Percentiles rank a stretch among this genome's conserved stretches.
phyloP scores from a whole-genome alignment of 2,797 vertebrate species.

The Apogon talboti region DNA sequence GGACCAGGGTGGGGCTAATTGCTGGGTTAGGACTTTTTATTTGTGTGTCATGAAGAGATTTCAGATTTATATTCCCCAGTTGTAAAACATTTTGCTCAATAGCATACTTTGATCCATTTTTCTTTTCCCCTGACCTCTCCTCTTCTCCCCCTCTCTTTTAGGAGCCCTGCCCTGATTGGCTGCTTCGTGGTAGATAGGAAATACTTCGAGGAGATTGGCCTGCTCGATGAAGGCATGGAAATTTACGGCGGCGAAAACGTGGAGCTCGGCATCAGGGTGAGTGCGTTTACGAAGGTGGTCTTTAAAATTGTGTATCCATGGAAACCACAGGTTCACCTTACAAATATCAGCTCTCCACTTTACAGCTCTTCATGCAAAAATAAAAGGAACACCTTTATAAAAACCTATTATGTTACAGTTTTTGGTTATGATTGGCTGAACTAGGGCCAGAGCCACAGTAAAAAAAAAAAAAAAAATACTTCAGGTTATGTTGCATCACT shows the following conservation, averaged over 20 bases:
- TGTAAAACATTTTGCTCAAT: slow-evolving; percentile 1
- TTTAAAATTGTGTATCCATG: background rate
- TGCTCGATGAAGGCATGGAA: slow-evolving; percentile 97
- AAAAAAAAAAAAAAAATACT: no score
- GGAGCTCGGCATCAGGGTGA: slow-evolving; percentile 95
- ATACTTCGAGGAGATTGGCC: slow-evolving; percentile 95
- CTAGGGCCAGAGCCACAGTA: no score
- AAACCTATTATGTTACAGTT: no score
- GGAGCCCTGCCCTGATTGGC: slow-evolving; percentile 96
- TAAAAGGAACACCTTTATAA: no score
- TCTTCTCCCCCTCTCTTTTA: slow-evolving; percentile 55
- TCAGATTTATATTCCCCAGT: slow-evolving; percentile 21
- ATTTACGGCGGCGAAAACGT: slow-evolving; percentile 97
- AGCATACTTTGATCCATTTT: background rate
- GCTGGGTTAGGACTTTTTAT: background rate
- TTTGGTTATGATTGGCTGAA: no score
- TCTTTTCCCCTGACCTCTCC: background rate
- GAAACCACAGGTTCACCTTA: background rate
- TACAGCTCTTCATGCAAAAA: background rate
- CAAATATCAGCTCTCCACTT: background rate
- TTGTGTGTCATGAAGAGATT: slow-evolving; percentile 6
- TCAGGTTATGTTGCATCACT: no score
- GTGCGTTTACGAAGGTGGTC: slow-evolving; percentile 38
- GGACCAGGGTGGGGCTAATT: slow-evolving; percentile 16
- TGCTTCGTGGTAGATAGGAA: slow-evolving; percentile 96